Conservation (phyloP, 2,797 vertebrate genomes). For the Salarias fasciatus region DNA sequence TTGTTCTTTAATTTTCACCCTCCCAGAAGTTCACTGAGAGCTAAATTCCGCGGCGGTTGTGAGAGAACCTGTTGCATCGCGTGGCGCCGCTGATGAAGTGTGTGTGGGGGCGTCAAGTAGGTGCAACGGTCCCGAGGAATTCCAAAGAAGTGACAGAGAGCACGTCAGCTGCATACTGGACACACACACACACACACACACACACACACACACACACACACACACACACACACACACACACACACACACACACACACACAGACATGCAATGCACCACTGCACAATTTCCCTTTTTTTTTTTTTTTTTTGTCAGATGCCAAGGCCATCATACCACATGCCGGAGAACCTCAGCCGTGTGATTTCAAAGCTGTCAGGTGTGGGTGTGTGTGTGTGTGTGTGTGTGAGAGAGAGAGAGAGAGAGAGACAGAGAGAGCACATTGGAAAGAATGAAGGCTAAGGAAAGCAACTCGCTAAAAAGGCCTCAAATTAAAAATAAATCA, state of each 20-base stretch:
- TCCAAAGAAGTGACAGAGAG: constrained; percentile 18
- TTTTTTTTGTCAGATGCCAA: constrained; percentile 35
- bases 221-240: too few relatives aligned
- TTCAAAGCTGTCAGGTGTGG: constrained; percentile 31
- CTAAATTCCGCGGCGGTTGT: not conserved
- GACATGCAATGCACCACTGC: not conserved
- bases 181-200: not conserved
- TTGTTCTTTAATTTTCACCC: not conserved
- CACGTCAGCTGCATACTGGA: not conserved
- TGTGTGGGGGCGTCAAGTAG: not conserved
- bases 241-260: too few relatives aligned
- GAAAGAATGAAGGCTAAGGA: too few relatives aligned
- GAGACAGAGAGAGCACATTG: too few relatives aligned
- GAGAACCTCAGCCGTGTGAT: constrained; percentile 27
- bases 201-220: too few relatives aligned
- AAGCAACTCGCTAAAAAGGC: too few relatives aligned
- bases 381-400: not conserved
- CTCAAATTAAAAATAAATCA: too few relatives aligned
- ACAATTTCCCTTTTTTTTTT: not conserved
- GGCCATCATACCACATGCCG: constrained; percentile 33
- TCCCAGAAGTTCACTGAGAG: too few relatives aligned
- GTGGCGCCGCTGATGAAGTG: too few relatives aligned
- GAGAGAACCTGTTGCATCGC: not conserved
- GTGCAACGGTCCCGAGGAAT: not conserved
- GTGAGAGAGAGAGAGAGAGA: too few relatives aligned